Conservation (phyloP, 2,797 vertebrate genomes). For the Thaleichthys pacificus region DNA sequence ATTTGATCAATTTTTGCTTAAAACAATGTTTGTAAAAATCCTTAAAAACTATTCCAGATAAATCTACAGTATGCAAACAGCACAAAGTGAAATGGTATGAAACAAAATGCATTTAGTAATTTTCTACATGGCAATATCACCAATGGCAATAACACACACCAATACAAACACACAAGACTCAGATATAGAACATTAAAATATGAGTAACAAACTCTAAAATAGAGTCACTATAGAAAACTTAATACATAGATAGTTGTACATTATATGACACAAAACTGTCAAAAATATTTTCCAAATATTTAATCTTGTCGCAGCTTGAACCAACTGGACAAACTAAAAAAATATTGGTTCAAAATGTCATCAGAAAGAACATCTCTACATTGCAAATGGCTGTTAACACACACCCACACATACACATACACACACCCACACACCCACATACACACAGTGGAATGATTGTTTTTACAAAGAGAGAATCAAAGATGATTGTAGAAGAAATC, state of each 20-base stretch:
- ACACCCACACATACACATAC: no score
- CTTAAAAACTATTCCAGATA: conserved; percentile 55
- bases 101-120: conserved; percentile 24
- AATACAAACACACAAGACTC: not conserved
- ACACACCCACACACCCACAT: not conserved
- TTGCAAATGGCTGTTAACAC: conserved; percentile 41
- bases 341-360: conserved; percentile 20
- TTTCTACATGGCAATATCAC: not conserved
- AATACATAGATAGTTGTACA: conserved; percentile 48
- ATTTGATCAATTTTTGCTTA: no score
- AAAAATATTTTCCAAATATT: conserved; percentile 27
- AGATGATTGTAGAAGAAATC: conserved; percentile 14
- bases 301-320: conserved; percentile 21
- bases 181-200: conserved; percentile 16
- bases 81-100: conserved; percentile 47
- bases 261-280: conserved; percentile 45
- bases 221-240: not conserved
- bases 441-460: conserved; percentile 19
- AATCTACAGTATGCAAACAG: conserved; percentile 63
- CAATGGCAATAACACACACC: not conserved
- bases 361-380: conserved; percentile 43
- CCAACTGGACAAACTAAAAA: conserved; percentile 36
- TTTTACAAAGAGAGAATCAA: conserved; percentile 17
- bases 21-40: conserved; percentile 1
- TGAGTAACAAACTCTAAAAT: conserved; percentile 15